Base-by-base conservation (phyloP, 2,888 invertebrate species). In the Sphaerophoria taeniata region DNA sequence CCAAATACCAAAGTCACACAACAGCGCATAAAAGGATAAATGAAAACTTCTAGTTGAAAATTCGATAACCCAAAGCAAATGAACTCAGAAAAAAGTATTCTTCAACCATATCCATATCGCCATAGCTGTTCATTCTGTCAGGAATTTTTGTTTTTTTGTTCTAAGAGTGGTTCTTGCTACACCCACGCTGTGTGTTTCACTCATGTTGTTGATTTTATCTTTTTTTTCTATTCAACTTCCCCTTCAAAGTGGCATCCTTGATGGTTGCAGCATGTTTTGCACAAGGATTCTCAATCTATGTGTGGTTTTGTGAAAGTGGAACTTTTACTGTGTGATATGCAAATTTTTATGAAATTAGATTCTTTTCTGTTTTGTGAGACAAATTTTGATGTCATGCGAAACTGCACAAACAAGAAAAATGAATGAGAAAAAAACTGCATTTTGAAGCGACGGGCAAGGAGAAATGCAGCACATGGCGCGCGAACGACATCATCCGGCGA, bases 281-380 rank as follows among this genome's bases (percentile, higher is more conserved):
- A 6, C 11, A 65, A 49, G 61, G 34, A 34, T 6, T 55, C 76
- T 24, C 24, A 24, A 47, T 51, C 55, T 43, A 51, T 69, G 63
- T 70, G 69, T 65, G 67, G 67, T 72, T 33, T 55, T 73, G 24
- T 60, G 61, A 72, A 63, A 73, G 34, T 65, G 49, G 65, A 63
- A 14, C 47, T 47, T 33, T 39, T 45, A 55, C 47, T 56, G 47
- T 49, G 63, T 73, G 82, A 73, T 83, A 83, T 83, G 82, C 69
- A 83, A 78, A 83, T 83, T 78, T 24, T 24, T 73, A 51, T 70
- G 67, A 72, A 77, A 77, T 71, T 45, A 81, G 76, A 65, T 67
- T 65, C 65, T 72, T 67, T 61, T 47, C 47, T 45, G 24, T 77
- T 67, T 24, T 49, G 45, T 61, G 43, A 36, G 67, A 72, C 77